Evolutionary conservation across 1,140 invertebrate genomes (phyloP).

Genomic region (Brachionus manjavacas): DNA sequence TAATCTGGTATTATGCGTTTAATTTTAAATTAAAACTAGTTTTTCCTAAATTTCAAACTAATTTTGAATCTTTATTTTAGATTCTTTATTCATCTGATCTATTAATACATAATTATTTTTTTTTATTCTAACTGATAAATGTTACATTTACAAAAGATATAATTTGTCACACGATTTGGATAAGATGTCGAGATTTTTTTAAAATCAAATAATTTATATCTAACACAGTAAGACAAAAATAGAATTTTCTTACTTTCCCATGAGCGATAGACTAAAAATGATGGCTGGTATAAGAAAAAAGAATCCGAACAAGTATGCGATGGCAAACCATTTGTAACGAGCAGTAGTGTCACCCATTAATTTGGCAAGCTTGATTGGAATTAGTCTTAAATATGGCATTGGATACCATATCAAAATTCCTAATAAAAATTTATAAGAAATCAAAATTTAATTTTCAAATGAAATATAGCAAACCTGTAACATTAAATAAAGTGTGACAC

Average conservation of each 20-base stretch:
- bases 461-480: slow-evolving; percentile 55
- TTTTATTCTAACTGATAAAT: too few relatives aligned
- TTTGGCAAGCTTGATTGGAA: slow-evolving; percentile 62
- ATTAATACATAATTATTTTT: too few relatives aligned
- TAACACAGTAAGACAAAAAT: neutral
- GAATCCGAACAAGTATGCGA: slow-evolving; percentile 61
- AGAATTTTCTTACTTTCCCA: slow-evolving; percentile 46
- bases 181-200: too few relatives aligned
- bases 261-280: slow-evolving; percentile 58
- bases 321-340: slow-evolving; percentile 62
- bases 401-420: slow-evolving; percentile 63
- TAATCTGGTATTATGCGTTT: too few relatives aligned
- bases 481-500: slow-evolving; percentile 65
- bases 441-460: neutral
- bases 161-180: too few relatives aligned
- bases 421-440: neutral
- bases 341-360: slow-evolving; percentile 61
- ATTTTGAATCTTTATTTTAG: too few relatives aligned
- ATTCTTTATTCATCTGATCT: too few relatives aligned
- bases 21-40: too few relatives aligned
- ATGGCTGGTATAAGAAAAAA: slow-evolving; percentile 61
- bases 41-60: too few relatives aligned
- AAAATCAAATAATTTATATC: neutral
- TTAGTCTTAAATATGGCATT: slow-evolving; percentile 60
- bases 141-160: too few relatives aligned